Evolutionary conservation across 2,888 invertebrate genomes (phyloP).

Genomic region (Athrips mouffetella): DNA sequence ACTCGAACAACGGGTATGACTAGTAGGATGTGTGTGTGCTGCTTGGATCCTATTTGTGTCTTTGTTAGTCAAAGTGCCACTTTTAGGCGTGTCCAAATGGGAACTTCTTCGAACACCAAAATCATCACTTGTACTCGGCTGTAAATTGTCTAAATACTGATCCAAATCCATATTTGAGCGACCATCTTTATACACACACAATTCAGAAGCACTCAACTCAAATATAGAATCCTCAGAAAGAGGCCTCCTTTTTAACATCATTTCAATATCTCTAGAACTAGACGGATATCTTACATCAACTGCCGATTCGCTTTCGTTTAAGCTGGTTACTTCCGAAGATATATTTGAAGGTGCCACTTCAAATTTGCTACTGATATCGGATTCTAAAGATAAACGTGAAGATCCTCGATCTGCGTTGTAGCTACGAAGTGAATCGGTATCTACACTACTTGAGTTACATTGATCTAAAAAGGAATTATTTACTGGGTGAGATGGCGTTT

Average conservation of each 20-base stretch:
- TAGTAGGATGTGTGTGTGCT: conserved; percentile 30
- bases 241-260: conserved; percentile 83
- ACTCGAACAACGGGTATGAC: conserved; percentile 57
- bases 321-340: conserved; percentile 62
- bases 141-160: conserved; percentile 82
- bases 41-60: conserved; percentile 41
- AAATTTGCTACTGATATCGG: conserved; percentile 72
- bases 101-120: conserved; percentile 28
- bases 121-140: conserved; percentile 56
- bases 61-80: conserved; percentile 38
- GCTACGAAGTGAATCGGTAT: conserved; percentile 66
- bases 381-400: conserved; percentile 67
- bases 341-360: conserved; percentile 63
- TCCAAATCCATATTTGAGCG: conserved; percentile 81
- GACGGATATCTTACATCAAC: conserved; percentile 75
- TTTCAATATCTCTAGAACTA: conserved; percentile 74
- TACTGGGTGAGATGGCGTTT: conserved; percentile 41
- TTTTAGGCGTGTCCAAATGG: conserved; percentile 36
- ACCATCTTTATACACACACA: conserved; percentile 68
- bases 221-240: conserved; percentile 86
- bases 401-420: conserved; percentile 69
- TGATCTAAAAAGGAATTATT: conserved; percentile 54
- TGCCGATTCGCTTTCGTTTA: conserved; percentile 67
- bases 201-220: conserved; percentile 80
- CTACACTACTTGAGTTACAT: conserved; percentile 59